These are phyloP conservation scores for Echinarachnius parma DNA, from an alignment of 53 echinoderm and acorn worm genomes.

Conservation along the genomic window DNA sequence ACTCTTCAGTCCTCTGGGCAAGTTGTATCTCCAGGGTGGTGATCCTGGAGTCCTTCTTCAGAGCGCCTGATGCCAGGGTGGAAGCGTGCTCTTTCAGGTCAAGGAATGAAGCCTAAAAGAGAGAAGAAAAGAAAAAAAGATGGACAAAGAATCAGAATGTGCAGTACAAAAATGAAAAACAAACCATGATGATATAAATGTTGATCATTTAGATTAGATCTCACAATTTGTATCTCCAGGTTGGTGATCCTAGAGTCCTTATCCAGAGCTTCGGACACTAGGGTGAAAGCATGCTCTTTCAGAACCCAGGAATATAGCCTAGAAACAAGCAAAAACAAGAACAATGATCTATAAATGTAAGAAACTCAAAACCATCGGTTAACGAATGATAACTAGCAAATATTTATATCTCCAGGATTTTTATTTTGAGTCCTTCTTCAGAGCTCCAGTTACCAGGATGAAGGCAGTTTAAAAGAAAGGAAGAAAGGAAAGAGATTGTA, in stretches of 20 bases:
- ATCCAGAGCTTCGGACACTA: not conserved
- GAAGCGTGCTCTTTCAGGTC: slow-evolving; percentile 97
- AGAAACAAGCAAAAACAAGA: too few relatives aligned
- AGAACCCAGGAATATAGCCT: too few relatives aligned
- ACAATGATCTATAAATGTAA: too few relatives aligned
- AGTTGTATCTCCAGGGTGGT: slow-evolving; percentile 79
- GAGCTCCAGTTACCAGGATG: too few relatives aligned
- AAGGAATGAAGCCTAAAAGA: slow-evolving; percentile 65
- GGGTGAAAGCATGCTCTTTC: not conserved
- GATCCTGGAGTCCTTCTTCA: slow-evolving; percentile 97
- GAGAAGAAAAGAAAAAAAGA: not conserved
- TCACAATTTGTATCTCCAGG: slow-evolving; percentile 71
- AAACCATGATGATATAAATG: too few relatives aligned
- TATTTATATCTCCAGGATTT: too few relatives aligned
- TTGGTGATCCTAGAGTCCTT: slow-evolving; percentile 66
- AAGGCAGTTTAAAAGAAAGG: too few relatives aligned
- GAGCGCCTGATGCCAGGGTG: slow-evolving; percentile 72
- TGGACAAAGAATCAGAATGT: not conserved
- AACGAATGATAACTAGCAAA: too few relatives aligned
- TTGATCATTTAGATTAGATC: too few relatives aligned
- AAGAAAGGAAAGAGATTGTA: too few relatives aligned
- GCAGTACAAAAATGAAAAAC: not conserved
- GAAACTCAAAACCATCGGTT: too few relatives aligned
- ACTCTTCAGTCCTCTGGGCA: slow-evolving; percentile 86
- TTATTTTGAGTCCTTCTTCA: too few relatives aligned